Conservation (phyloP, 2,888 invertebrate genomes). For the Myopa testacea region DNA sequence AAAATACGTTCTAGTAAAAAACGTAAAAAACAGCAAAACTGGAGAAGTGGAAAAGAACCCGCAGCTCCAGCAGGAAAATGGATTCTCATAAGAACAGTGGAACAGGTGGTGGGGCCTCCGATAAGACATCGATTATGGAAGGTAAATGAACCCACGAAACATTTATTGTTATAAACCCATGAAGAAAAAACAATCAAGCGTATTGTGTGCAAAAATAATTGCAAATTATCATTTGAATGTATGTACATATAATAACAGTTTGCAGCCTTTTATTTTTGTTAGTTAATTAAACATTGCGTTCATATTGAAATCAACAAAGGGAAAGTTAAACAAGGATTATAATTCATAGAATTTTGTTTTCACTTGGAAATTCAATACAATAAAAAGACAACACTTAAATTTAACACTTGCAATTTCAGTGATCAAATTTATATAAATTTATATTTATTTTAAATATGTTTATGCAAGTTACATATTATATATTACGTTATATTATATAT, state of each 20-base stretch:
- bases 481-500: no score
- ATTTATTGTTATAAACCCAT: not conserved
- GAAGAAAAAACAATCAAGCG: not conserved
- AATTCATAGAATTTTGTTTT: no score
- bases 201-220: not conserved
- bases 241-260: not conserved
- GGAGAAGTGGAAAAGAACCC: constrained; percentile 67
- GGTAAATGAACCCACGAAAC: constrained; percentile 52
- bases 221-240: not conserved
- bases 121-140: constrained; percentile 63
- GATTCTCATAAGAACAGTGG: constrained; percentile 48
- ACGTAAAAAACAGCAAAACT: constrained; percentile 51
- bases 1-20: not conserved
- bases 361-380: no score
- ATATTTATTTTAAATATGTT: no score
- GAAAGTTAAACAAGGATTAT: not conserved
- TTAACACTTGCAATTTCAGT: no score
- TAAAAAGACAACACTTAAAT: no score
- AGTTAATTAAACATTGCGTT: not conserved
- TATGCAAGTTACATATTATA: no score
- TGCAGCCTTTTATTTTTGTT: not conserved
- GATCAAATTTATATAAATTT: no score
- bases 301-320: not conserved
- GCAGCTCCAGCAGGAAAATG: constrained; percentile 63
- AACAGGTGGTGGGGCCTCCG: constrained; percentile 47